Evolutionary conservation across 2,797 vertebrate species (phyloP).

Genomic region (Acropternis orthonyx): DNA sequence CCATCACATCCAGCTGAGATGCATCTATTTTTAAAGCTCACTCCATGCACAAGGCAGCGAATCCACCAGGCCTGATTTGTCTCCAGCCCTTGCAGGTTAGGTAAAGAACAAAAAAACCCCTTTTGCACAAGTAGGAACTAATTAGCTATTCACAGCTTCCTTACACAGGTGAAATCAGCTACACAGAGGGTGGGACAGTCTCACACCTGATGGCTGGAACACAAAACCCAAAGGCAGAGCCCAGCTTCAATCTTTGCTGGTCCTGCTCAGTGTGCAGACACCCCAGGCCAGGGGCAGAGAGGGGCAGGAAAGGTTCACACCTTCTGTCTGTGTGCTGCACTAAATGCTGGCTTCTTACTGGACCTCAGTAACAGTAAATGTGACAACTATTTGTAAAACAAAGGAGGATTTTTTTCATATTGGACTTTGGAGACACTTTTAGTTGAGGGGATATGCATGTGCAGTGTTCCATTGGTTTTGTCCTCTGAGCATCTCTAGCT

Average conservation of each 20-base stretch:
- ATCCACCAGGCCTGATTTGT: background rate
- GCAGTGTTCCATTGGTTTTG: background rate
- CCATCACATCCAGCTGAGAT: background rate
- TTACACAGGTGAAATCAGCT: background rate
- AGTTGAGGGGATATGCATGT: rapidly evolving
- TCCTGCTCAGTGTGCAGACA: background rate
- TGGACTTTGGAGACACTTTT: background rate
- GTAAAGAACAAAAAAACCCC: background rate
- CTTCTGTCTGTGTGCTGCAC: background rate
- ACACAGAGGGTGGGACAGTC: background rate
- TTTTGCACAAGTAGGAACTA: background rate
- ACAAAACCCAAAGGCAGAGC: background rate
- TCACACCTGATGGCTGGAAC: background rate
- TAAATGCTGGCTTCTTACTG: background rate
- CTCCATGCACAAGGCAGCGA: rapidly evolving
- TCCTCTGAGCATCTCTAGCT: background rate
- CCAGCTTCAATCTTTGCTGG: background rate
- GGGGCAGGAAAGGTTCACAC: rapidly evolving
- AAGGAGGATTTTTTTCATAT: background rate
- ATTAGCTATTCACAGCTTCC: background rate
- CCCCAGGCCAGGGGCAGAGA: rapidly evolving
- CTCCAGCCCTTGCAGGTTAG: background rate
- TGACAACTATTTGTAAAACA: background rate
- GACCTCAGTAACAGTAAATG: background rate
- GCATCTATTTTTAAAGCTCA: background rate